Evolutionary conservation across 2,113 vertebrate genomes (phyloP), one percentile per base, ranked within the genome.

Genomic region (Strigops habroptila): DNA sequence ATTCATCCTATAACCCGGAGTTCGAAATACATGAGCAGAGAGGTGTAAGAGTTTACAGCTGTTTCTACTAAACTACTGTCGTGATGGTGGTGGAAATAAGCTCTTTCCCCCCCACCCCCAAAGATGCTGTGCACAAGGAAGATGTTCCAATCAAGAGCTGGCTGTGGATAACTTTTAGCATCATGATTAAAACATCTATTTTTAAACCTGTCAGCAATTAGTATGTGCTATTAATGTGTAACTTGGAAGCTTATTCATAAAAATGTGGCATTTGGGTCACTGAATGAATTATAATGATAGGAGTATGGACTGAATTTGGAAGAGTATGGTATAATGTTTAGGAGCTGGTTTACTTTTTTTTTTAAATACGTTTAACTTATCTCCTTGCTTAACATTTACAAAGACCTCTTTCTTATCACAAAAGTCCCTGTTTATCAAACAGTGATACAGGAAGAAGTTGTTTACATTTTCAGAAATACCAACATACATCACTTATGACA

Each of bases 401-500:
- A 97, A 97, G 97, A 96, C 93, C 65, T 93, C 88, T 75, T 96
- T 97, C 95, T 97, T 98, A 97, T 95, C 95, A 96, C 96, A 96
- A 95, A 98, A 98, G 96, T 92, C 95, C 93, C 95, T 98, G 90
- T 98, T 98, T 98, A 98, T 98, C 93, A 96, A 98, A 98, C 93
- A 97, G 91, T 97, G 96, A 98, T 98, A 97, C 94, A 98, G 96
- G 97, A 98, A 98, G 97, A 97, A 97, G 96, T 98, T 99, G 98
- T 99, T 99, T 98, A 98, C 96, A 95, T 98, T 98, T 98, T 97
- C 97, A 97, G 96, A 97, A 98, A 97, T 96, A 98, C 96, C 98
- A 98, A 98, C 98, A 99, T 98, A 98, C 97, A 98, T 99, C 98
- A 98, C 97, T 97, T 98, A 97, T 93, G 98, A 98, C 98, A 98